Percentiles rank a stretch among this genome's conserved stretches.
These are phyloP conservation scores for Campylomormyrus numenius DNA, from an alignment of 2,113 vertebrate species.

Conservation along the genomic window DNA sequence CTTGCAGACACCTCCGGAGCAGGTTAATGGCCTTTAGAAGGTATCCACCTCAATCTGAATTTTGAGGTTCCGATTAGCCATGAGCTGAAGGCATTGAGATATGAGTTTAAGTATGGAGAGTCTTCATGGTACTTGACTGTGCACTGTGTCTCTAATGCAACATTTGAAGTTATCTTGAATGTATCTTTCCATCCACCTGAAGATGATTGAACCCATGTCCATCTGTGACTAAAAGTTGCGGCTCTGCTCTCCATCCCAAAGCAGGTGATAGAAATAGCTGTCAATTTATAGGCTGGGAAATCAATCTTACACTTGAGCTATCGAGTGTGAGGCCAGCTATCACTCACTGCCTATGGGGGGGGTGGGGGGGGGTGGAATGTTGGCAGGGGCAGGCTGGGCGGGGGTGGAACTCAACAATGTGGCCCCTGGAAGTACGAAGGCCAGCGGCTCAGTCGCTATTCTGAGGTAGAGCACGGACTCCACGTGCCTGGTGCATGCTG, in stretches of 20 bases:
- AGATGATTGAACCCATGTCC: background rate
- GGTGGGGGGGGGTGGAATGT: background rate
- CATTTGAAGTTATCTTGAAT: background rate
- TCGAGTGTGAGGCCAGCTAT: constrained; percentile 21
- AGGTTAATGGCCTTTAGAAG: background rate
- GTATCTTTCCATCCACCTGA: background rate
- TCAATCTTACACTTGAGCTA: background rate
- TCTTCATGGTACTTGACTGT: background rate
- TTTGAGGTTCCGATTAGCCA: background rate
- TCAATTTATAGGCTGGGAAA: background rate
- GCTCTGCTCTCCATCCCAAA: background rate
- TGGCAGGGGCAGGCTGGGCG: background rate
- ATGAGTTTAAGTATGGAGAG: background rate
- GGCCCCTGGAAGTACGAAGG: background rate
- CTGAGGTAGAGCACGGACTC: background rate
- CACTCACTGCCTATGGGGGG: constrained; percentile 28
- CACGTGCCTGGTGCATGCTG: background rate
- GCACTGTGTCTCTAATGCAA: background rate
- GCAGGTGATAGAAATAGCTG: background rate
- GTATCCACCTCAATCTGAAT: background rate
- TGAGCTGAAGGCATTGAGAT: background rate
- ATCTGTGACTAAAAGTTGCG: background rate
- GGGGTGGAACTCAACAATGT: constrained; percentile 14
- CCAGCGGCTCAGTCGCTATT: background rate
- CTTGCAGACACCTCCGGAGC: background rate